Conservation (phyloP, 1,140 invertebrate genomes). For the Zelostemma sp. region DNA sequence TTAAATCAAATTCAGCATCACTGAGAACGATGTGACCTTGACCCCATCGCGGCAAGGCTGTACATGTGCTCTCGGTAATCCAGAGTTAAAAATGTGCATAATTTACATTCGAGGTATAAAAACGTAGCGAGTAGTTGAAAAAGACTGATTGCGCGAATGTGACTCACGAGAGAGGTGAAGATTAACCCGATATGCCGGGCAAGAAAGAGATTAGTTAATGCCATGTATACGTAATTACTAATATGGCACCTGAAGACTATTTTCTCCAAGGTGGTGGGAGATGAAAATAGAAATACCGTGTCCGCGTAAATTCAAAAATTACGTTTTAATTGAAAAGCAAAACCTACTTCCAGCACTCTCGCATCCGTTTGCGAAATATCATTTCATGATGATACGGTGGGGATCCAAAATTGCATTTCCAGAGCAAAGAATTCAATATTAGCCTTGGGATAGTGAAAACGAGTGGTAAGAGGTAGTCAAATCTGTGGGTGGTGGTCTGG, state of each 20-base stretch:
- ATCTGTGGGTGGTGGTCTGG: constrained; percentile 38
- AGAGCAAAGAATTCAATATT: no score
- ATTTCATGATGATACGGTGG: no score
- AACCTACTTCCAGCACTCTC: no score
- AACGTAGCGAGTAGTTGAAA: constrained; percentile 32
- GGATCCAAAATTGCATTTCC: no score
- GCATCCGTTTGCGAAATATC: no score
- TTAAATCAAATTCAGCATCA: background rate
- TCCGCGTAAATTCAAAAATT: no score
- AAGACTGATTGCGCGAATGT: constrained; percentile 43
- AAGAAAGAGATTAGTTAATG: constrained; percentile 45
- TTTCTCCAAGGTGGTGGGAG: constrained; percentile 18
- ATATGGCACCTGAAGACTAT: constrained; percentile 30
- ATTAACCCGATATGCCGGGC: constrained; percentile 42
- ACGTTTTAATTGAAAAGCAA: no score
- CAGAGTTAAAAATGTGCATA: constrained; percentile 47
- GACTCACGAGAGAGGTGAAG: constrained; percentile 39
- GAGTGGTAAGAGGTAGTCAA: constrained; percentile 39
- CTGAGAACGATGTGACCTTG: constrained; percentile 23
- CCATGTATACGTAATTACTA: constrained; percentile 40
- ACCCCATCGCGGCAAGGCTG: constrained; percentile 26
- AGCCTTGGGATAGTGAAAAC: background rate
- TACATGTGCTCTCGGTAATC: constrained; percentile 20
- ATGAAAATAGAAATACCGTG: no score
- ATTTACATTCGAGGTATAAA: constrained; percentile 48